A percentile compares a stretch with the other conserved stretches of the same genome.
phyloP scores from a whole-genome alignment of 2,888 invertebrate species.

The Ichneumoninae sp. region DNA sequence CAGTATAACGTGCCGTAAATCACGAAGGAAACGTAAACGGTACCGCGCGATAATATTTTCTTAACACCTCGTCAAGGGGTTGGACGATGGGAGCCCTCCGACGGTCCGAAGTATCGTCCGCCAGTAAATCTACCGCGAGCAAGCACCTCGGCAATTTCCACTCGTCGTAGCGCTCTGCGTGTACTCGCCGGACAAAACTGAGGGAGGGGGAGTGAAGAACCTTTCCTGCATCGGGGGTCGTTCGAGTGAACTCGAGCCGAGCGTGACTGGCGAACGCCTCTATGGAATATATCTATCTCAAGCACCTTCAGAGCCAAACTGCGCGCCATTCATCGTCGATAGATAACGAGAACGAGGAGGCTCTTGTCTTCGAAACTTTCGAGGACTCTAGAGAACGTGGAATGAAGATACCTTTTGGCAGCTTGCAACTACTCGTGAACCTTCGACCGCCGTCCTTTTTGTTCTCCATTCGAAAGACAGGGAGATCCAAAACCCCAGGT shows the following conservation, averaged over 20 bases:
- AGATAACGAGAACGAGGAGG: constrained; percentile 31
- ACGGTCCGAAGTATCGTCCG: constrained; percentile 49
- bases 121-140: constrained; percentile 57
- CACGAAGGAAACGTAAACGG: constrained; percentile 72
- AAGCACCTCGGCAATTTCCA: constrained; percentile 45
- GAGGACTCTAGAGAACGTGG: constrained; percentile 21
- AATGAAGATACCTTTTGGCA: constrained; percentile 11
- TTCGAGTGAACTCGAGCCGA: constrained; percentile 40
- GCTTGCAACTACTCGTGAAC: neutral
- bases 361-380: constrained; percentile 1
- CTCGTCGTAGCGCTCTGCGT: constrained; percentile 42
- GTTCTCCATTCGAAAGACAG: constrained; percentile 19
- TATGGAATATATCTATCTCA: constrained; percentile 26
- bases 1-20: constrained; percentile 73
- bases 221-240: constrained; percentile 34
- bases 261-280: constrained; percentile 10
- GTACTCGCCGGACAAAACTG: constrained; percentile 27
- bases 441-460: constrained; percentile 12
- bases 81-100: constrained; percentile 53
- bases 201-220: constrained; percentile 17
- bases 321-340: constrained; percentile 24
- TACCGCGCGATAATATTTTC: constrained; percentile 73
- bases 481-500: neutral
- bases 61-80: constrained; percentile 77
- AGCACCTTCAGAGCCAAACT: constrained; percentile 8